Evolutionary conservation across 2,797 vertebrate species (phyloP).

Genomic region (Simalia tracyae): DNA sequence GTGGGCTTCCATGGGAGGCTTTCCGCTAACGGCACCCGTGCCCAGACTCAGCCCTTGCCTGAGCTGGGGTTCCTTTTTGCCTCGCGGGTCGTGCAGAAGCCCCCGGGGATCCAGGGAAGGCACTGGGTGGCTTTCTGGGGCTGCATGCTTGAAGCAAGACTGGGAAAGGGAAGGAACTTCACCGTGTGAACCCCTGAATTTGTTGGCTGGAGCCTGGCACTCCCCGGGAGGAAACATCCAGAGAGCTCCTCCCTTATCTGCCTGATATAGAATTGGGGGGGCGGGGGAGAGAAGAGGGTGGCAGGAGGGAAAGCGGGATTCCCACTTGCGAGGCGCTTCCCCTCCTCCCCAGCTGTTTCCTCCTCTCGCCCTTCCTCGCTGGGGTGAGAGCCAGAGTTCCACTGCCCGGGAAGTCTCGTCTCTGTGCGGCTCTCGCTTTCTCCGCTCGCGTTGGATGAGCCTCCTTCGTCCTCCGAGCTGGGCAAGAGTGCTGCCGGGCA

Average conservation of each 20-base stretch:
- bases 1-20: neutral
- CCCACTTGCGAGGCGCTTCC: conserved; percentile 40
- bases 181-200: neutral
- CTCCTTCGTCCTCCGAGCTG: neutral
- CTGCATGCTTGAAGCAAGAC: neutral
- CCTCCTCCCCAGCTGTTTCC: conserved; percentile 34
- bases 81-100: neutral
- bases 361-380: neutral
- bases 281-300: conserved; percentile 35
- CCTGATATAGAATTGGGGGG: conserved; percentile 26
- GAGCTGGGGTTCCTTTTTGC: neutral
- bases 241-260: neutral
- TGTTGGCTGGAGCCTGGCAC: neutral
- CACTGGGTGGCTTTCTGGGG: neutral
- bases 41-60: neutral
- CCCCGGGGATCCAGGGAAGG: neutral
- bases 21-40: too few species aligned
- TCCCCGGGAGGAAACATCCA: neutral
- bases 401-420: neutral
- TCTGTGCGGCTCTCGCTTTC: neutral
- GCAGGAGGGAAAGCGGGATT: conserved; percentile 10
- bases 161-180: neutral
- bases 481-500: neutral
- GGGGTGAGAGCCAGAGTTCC: neutral
- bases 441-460: too few species aligned